Percentiles rank a stretch among this genome's conserved stretches.
Conservation (phyloP, 2,797 vertebrate genomes). For the Sebastes diaconus region DNA sequence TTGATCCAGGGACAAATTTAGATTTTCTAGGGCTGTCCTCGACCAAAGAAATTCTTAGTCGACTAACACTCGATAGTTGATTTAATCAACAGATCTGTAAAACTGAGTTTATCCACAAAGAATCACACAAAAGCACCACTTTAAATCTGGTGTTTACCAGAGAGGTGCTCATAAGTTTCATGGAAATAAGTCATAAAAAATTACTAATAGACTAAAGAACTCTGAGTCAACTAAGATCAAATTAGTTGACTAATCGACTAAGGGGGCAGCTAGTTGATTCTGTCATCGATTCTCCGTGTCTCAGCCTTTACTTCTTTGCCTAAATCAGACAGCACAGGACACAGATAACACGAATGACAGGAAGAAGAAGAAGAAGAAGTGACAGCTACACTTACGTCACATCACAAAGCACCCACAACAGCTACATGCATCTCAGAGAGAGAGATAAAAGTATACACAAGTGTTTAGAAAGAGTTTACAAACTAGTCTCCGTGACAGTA, state of each 20-base stretch:
- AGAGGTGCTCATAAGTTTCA: too few species aligned
- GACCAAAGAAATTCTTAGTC: too few species aligned
- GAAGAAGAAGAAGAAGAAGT: constrained; percentile 78
- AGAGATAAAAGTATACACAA: constrained; percentile 62
- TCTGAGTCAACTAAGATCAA: too few species aligned
- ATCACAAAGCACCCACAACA: constrained; percentile 93
- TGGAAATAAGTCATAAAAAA: too few species aligned
- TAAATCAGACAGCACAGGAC: constrained; percentile 84
- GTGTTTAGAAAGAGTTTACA: constrained; percentile 94
- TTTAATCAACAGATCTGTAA: too few species aligned
- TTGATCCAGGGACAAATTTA: not conserved
- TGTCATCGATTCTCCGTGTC: not conserved
- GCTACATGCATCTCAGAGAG: constrained; percentile 90
- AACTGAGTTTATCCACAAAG: too few species aligned
- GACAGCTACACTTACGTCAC: constrained; percentile 90
- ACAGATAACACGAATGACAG: constrained; percentile 92
- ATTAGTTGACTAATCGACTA: too few species aligned
- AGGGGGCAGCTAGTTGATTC: too few species aligned
- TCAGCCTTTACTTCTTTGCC: constrained; percentile 21
- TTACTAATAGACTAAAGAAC: too few species aligned
- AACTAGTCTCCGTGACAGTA: constrained; percentile 98
- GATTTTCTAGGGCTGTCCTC: not conserved
- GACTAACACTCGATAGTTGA: too few species aligned
- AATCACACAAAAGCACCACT: too few species aligned
- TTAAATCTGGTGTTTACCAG: too few species aligned